A percentile compares a stretch with the other conserved stretches of the same genome.
These are phyloP conservation scores for Adelges cooleyi DNA, from an alignment of 1,140 invertebrate species.

Conservation along the genomic window DNA sequence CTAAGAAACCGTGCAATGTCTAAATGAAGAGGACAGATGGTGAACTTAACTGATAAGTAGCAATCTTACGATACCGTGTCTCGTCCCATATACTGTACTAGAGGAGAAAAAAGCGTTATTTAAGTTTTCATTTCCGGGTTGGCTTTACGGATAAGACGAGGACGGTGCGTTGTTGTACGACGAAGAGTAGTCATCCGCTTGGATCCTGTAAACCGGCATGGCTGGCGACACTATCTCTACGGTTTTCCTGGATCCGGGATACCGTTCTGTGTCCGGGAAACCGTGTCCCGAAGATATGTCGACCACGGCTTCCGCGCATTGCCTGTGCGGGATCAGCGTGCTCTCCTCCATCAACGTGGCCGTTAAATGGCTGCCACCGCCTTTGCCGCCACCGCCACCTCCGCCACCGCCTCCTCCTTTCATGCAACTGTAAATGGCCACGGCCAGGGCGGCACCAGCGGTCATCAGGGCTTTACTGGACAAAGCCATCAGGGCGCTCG, in stretches of 20 bases:
- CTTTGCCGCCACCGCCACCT: neutral
- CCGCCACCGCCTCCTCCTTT: neutral
- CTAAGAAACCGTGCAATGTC: too few relatives aligned
- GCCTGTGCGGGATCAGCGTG: neutral
- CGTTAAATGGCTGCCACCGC: neutral
- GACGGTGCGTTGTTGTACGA: neutral
- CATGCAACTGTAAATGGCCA: conserved; percentile 18
- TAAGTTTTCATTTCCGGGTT: too few relatives aligned
- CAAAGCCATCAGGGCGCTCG: neutral
- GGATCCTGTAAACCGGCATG: neutral
- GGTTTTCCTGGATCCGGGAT: neutral
- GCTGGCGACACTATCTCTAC: conserved; percentile 6
- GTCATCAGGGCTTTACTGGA: conserved; percentile 17
- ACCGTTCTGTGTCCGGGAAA: neutral
- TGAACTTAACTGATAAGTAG: too few relatives aligned
- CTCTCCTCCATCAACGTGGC: conserved; percentile 19
- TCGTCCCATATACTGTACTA: too few relatives aligned
- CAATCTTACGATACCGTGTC: too few relatives aligned
- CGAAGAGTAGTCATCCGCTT: neutral
- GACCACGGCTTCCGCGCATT: conserved; percentile 8
- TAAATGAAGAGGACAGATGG: too few relatives aligned
- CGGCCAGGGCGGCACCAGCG: conserved; percentile 2
- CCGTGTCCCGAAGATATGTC: neutral
- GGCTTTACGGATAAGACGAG: neutral
- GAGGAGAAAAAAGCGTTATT: too few relatives aligned